A percentile compares a stretch with the other conserved stretches of the same genome.
phyloP scores from a whole-genome alignment of 2,113 vertebrate genomes.

The Thunnus maccoyii region DNA sequence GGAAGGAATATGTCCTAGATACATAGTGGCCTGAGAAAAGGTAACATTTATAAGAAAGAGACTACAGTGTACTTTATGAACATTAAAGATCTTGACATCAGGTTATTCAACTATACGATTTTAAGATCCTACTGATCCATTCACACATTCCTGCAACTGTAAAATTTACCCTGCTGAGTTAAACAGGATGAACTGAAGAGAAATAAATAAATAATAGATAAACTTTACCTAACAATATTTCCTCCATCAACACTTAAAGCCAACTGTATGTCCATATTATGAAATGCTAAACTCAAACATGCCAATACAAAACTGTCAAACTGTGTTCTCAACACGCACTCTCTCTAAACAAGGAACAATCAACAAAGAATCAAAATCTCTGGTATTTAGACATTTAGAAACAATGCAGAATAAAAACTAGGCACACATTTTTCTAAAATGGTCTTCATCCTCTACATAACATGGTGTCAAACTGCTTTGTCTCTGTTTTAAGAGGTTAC shows the following conservation, averaged over 20 bases:
- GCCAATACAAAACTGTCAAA: background rate
- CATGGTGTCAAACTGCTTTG: background rate
- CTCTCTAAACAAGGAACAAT: constrained; percentile 4
- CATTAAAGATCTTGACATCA: constrained; percentile 24
- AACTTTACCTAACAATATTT: background rate
- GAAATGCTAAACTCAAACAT: background rate
- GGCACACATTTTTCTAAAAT: background rate
- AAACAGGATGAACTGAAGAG: background rate
- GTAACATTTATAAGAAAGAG: constrained; percentile 18
- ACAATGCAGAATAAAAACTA: background rate
- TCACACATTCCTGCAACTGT: background rate
- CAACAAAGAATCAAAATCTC: background rate
- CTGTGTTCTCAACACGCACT: background rate
- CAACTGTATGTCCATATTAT: background rate
- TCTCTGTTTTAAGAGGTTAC: background rate
- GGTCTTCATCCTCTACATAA: background rate
- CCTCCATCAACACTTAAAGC: background rate
- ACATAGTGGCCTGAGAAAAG: background rate
- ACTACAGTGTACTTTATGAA: constrained; percentile 10
- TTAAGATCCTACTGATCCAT: background rate
- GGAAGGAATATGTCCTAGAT: no score
- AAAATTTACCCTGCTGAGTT: constrained; percentile 1
- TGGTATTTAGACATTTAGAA: background rate
- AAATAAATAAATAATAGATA: constrained; percentile 1
- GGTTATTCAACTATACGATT: constrained; percentile 32